A percentile compares a stretch with the other conserved stretches of the same genome.
These are phyloP conservation scores for Toxotes chatareus DNA, from an alignment of 2,113 vertebrate genomes.

Conservation along the genomic window DNA sequence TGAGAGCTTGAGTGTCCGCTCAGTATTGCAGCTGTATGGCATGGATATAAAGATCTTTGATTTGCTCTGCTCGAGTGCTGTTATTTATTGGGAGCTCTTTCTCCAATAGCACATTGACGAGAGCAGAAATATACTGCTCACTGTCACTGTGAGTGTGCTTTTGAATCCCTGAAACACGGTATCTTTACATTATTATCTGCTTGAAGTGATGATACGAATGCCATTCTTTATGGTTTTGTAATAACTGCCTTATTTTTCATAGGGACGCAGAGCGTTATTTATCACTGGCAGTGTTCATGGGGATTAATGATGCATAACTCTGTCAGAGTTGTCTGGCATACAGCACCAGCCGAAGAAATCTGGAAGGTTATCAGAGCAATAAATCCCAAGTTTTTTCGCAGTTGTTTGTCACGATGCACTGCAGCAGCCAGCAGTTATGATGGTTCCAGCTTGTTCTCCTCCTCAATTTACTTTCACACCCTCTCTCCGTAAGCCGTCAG, in stretches of 20 bases:
- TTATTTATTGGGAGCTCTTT: conserved; percentile 72
- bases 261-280: conserved; percentile 74
- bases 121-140: conserved; percentile 65
- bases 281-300: conserved; percentile 75
- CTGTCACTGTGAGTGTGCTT: conserved; percentile 61
- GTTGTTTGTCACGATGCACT: conserved; percentile 76
- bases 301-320: conserved; percentile 84
- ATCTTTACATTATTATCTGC: conserved; percentile 74
- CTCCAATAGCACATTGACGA: conserved; percentile 47
- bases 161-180: conserved; percentile 70
- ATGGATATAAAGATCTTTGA: conserved; percentile 70
- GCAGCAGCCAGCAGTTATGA: conserved; percentile 72
- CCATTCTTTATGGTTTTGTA: conserved; percentile 80
- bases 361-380: conserved; percentile 84
- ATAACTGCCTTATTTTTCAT: conserved; percentile 83
- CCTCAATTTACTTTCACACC: background rate
- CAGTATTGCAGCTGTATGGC: conserved; percentile 45
- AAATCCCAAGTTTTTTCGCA: conserved; percentile 77
- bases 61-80: conserved; percentile 60
- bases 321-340: conserved; percentile 73
- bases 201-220: conserved; percentile 73
- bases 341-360: conserved; percentile 77
- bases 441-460: conserved; percentile 49
- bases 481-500: conserved; percentile 59
- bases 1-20: conserved; percentile 59